These are phyloP conservation scores for Coboldia fuscipes DNA, from an alignment of 1,140 invertebrate species.

Conservation along the genomic window DNA sequence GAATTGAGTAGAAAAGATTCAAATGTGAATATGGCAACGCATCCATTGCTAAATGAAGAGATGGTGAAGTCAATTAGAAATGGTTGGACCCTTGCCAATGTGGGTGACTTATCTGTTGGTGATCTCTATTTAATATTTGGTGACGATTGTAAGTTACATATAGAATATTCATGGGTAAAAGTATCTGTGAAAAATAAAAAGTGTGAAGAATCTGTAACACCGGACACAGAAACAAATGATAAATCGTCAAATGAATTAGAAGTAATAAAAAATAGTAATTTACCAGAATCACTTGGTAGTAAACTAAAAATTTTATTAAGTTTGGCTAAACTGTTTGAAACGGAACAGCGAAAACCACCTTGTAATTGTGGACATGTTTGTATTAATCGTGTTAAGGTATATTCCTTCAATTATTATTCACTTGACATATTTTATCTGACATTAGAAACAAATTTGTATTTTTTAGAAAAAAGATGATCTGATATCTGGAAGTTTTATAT, in stretches of 20 bases:
- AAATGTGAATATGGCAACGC: slow-evolving; percentile 4
- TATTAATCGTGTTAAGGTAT: slow-evolving; percentile 7
- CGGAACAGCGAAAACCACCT: slow-evolving; percentile 13
- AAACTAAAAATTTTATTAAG: slow-evolving; percentile 19
- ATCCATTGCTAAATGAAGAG: slow-evolving; percentile 19
- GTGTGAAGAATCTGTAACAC: background rate
- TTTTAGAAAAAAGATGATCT: slow-evolving; percentile 1
- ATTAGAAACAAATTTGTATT: background rate
- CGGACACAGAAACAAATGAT: background rate
- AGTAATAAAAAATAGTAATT: background rate
- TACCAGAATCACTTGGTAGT: slow-evolving; percentile 8
- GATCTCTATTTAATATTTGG: slow-evolving; percentile 83
- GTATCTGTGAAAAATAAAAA: background rate
- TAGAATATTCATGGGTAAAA: slow-evolving; percentile 68
- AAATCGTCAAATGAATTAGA: background rate
- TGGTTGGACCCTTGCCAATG: slow-evolving; percentile 58
- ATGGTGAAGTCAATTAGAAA: slow-evolving; percentile 33
- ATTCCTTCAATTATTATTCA: background rate
- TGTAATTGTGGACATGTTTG: slow-evolving; percentile 18
- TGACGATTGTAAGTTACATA: slow-evolving; percentile 47
- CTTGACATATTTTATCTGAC: background rate
- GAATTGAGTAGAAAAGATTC: background rate
- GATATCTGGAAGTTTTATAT: slow-evolving; percentile 1
- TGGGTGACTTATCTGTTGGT: slow-evolving; percentile 59
- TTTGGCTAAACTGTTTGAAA: slow-evolving; percentile 18